Base-by-base conservation (phyloP, 1,140 invertebrate genomes). In the Drosophila serrata region DNA sequence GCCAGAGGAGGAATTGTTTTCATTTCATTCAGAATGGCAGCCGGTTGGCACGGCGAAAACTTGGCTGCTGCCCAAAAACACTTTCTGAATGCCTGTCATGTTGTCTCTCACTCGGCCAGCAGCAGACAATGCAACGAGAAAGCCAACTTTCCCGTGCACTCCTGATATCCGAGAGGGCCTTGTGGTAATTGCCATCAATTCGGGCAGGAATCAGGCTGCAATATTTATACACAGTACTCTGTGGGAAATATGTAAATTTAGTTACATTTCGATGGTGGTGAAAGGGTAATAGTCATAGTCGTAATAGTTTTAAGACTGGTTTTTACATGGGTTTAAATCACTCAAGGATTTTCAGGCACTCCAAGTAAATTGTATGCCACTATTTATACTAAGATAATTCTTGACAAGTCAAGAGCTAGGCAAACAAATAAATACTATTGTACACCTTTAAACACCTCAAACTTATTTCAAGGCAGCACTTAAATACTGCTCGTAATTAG, bases 61-160 rank as follows among this genome's bases (percentile, higher is more conserved):
- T 87, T 87, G 84, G 84, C 84, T 78, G 37, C 29, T 61, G 49
- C 63, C 84, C 84, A 87, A 87, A 85, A 80, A 69, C 67, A 62
- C 82, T 80, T 80, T 80, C 67, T 74, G 70, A 82, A 82, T 74
- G 67, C 55, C 57, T 75, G 67, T 45, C 82, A 64, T 60, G 56
- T 68, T 61, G 74, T 69, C 75, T 67, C 46, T 79, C 63, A 59
- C 48, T 77, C 40, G 51, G 51, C 31, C 33, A 13, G 42, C 37
- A 31, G 48, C 12, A 37, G 19, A 46, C 74, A 67, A 53, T 63
- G 63, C 70, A 64, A 37, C 19, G 29, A 22, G 63, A 48, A 45
- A 63, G 43, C 33, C 64, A 53, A 74, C 68, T 53, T 74, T 74
- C 57, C 61, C 68, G 48, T 61, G 51, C 22, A 75, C 27, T 59